Percentiles rank a stretch among this genome's conserved stretches.
Evolutionary conservation across 2,888 invertebrate species (phyloP).

Genomic region (Eledona agricola): DNA sequence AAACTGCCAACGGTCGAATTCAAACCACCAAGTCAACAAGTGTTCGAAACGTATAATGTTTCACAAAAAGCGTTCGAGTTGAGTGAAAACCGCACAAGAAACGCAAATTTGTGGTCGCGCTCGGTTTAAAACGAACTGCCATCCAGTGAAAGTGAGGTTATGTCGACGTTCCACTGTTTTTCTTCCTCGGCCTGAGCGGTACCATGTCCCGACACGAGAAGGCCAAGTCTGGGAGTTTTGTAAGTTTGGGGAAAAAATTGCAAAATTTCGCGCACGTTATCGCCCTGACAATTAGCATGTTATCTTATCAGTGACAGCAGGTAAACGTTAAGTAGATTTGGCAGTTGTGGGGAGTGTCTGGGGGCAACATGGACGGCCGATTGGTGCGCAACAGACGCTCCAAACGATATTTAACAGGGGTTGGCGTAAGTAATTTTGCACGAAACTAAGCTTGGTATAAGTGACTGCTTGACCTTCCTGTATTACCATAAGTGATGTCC

Average conservation of each 20-base stretch:
- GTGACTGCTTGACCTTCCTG: constrained; percentile 7
- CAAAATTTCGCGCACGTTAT: no score
- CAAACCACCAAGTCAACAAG: no score
- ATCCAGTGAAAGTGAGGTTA: constrained; percentile 35
- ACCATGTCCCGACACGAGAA: constrained; percentile 71
- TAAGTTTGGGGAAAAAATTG: no score
- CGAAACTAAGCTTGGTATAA: neutral
- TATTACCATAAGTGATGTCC: constrained; percentile 29
- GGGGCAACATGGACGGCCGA: constrained; percentile 2
- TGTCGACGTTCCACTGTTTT: constrained; percentile 23
- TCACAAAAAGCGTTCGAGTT: no score
- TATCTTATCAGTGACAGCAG: constrained; percentile 24
- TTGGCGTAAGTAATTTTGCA: constrained; percentile 29
- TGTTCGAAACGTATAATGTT: no score
- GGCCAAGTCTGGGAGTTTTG: constrained; percentile 70
- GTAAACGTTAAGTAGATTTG: constrained; percentile 4
- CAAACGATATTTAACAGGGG: constrained; percentile 31
- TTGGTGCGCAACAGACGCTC: constrained; percentile 9
- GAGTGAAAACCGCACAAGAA: no score
- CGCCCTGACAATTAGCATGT: no score
- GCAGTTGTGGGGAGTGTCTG: constrained; percentile 2
- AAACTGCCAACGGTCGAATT: no score
- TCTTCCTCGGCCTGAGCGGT: constrained; percentile 9
- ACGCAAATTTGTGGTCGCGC: neutral
- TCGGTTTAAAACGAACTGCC: neutral